Base-by-base conservation (phyloP, 2,797 vertebrate genomes). In the Martes flavigula region DNA sequence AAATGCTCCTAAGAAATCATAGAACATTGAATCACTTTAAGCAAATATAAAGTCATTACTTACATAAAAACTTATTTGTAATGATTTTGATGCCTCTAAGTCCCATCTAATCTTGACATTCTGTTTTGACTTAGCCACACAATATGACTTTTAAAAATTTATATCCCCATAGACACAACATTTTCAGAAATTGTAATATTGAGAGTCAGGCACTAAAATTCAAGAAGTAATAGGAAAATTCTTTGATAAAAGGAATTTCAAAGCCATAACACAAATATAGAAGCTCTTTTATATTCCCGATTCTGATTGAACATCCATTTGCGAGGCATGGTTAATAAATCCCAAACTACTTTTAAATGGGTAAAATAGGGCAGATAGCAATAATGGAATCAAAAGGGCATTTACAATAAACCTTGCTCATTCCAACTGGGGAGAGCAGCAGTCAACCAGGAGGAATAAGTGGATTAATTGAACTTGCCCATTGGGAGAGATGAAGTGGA, bases 381-480 rank as follows among this genome's bases (percentile, higher is more conserved):
- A 97, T 97, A 94, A 96, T 81, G 78, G 97, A 98, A 95, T 97
- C 92, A 98, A 98, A 98, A 88, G 58, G 73, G 58, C 93, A 93
- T 97, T 97, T 97, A 87, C 94, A 98, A 68, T 2, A 46, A 98
- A 90, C 96, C 97, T 5, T 0, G n/a, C 40, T 93, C 97, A 48
- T 92, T 98, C 96, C 97, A 93, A 87, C 98, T 98, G 97, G 98
- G 94, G 96, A 98, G 70, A 97, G 94, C 79, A 92, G 51, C 46
- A 98, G 98, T 95, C 98, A 95, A 96, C 87, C 90, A 97, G 95
- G 97, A 97, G 98, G 93, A 96, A 66, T 97, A 95, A 95, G 96
- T 96, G 83, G 87, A 95, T 98, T 97, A 97, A 97, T 97, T 98
- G 97, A 98, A 97, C 77, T 89, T 97, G 91, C 90, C 97, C 89